Base-by-base conservation (phyloP, 2,888 invertebrate species). In the Theristus sp. region DNA sequence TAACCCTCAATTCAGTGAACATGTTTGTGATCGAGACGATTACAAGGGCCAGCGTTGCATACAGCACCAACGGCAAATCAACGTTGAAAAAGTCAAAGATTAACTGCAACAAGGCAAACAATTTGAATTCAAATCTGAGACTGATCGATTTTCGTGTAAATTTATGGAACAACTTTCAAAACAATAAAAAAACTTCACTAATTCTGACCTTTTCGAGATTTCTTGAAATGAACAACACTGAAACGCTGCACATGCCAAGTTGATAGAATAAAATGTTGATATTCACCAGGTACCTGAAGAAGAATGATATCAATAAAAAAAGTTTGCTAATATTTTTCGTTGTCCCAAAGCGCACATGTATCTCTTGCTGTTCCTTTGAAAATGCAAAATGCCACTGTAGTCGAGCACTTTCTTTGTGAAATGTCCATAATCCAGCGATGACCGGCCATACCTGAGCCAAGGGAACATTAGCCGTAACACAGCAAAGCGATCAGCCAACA, bases 331-430 rank as follows among this genome's bases (percentile, higher is more conserved):
- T 25, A 27, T 27, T 6, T 56, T 27, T 56, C 10, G 20, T 25
- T 27, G 20, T 52, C 6, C 25, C 22, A 59, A 49, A 47, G 1
- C 66, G 59, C 26, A 70, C 71, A 72, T 72, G 3, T 69, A 64
- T 3, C 63, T 64, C 60, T 72, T 73, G 64, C 70, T 70, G 60
- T 71, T 65, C 30, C 66, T 64, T 31, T 67, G 63, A 38, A 72
- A 63, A 56, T 68, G 68, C 25, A 67, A 67, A 54, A 70, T 66
- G 46, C 67, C 69, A 59, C 68, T 67, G 61, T 67, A 67, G 63
- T 72, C 72, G 61, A 70, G 70, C 29, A 71, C 72, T 60, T 72
- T 70, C 66, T 72, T 72, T 54, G 72, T 70, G 62, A 72, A 72
- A 62, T 72, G 72, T 28, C 72, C 72, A 59, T 72, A 72, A 62